Conservation (phyloP, 2,888 invertebrate species). For the Monopis laevigella region DNA sequence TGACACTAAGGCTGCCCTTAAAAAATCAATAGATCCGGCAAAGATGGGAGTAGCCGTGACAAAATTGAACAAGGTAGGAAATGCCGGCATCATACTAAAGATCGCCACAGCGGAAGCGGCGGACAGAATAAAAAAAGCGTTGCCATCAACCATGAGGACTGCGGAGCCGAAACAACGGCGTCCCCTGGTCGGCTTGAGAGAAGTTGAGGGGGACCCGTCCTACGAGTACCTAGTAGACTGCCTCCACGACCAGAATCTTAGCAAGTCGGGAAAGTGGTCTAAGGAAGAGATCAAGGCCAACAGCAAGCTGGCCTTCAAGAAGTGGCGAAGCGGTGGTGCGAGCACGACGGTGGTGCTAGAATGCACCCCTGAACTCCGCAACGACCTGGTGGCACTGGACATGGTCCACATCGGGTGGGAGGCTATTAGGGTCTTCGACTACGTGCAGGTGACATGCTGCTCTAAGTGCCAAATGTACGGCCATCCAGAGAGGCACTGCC, state of each 20-base stretch:
- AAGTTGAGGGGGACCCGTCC: neutral
- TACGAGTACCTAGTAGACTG: neutral
- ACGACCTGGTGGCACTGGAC: neutral
- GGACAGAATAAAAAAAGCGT: too few species aligned
- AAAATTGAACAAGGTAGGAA: neutral
- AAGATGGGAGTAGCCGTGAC: neutral
- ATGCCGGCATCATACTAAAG: neutral
- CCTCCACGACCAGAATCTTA: too few species aligned
- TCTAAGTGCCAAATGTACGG: conserved; percentile 27
- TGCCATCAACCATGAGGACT: neutral
- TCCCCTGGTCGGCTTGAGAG: too few species aligned
- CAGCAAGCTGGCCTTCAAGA: conserved; percentile 2
- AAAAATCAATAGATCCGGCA: neutral
- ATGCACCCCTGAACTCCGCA: conserved; percentile 12
- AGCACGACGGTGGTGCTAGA: conserved; percentile 15
- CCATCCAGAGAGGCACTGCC: too few species aligned
- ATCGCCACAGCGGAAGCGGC: too few species aligned
- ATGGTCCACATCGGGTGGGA: conserved; percentile 23
- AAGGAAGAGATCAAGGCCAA: rapidly evolving
- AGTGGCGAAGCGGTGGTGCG: neutral
- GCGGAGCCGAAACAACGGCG: neutral
- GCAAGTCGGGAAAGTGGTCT: conserved; percentile 14
- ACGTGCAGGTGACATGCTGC: conserved; percentile 20
- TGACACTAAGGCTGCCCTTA: too few species aligned
- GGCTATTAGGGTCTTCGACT: conserved; percentile 13